A percentile compares a stretch with the other conserved stretches of the same genome.
phyloP scores from a whole-genome alignment of 2,113 vertebrate genomes.

The Carettochelys insculpta region DNA sequence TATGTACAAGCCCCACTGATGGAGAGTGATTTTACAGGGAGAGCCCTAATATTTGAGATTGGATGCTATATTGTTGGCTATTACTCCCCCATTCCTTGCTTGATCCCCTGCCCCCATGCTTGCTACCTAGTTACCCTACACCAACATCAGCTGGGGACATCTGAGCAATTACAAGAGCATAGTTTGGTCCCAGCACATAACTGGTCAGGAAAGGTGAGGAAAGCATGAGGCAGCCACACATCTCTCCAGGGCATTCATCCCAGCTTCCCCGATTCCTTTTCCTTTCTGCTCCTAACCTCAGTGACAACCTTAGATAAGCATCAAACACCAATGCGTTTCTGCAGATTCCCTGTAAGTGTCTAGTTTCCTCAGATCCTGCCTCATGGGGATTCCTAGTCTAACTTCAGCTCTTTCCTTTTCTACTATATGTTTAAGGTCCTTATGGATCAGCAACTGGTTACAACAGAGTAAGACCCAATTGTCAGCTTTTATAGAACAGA shows the following conservation, averaged over 20 bases:
- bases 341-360: background rate
- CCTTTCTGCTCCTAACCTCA: background rate
- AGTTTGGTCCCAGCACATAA: background rate
- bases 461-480: background rate
- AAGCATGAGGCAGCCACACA: background rate
- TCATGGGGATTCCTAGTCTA: background rate
- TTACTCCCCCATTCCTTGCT: too few relatives aligned
- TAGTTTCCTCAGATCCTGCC: background rate
- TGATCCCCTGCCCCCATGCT: too few relatives aligned
- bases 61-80: too few relatives aligned
- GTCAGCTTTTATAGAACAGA: background rate
- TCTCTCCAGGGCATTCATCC: background rate
- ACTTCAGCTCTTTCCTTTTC: rapidly evolving
- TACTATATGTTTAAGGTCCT: background rate
- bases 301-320: background rate
- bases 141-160: background rate
- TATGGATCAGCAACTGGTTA: background rate
- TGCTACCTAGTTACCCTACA: too few relatives aligned
- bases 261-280: background rate
- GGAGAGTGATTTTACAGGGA: too few relatives aligned
- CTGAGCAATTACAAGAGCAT: background rate
- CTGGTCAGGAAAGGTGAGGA: background rate
- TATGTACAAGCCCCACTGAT: background rate
- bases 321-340: background rate
- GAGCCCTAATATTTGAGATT: too few relatives aligned